Evolutionary conservation across 2,797 vertebrate species (phyloP), one percentile per base, ranked within the genome.

Genomic region (Spondyliosoma cantharus): DNA sequence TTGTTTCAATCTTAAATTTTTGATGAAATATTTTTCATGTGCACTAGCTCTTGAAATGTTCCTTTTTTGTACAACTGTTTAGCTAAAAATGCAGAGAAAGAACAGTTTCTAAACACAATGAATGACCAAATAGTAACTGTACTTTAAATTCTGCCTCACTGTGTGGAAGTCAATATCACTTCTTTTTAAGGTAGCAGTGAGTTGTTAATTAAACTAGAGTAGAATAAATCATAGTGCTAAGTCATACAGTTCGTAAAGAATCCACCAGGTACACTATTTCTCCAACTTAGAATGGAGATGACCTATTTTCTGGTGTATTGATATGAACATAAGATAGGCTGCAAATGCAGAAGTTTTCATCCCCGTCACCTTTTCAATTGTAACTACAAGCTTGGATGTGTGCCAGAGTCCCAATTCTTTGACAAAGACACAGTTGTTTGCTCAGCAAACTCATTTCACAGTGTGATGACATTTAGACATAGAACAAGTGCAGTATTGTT

Each of bases 1-100:
- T 66, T 81, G 71, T 83, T 78, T 60, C 63, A 89, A 75, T 79
- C 70, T 89, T 90, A 86, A 86, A 89, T 92, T 89, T 64, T 83
- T 89, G 85, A 86, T 83, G 64, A 90, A 92, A 86, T 93, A 87
- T 89, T 90, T 93, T 90, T 89, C 78, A 93, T 91, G 89, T 94
- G 87, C 87, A 91, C 82, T 90, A 91, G 85, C 76, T 90, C 50
- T 86, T 89, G 74, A 92, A 86, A 88, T 93, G 87, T 87, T 89
- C 92, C 66, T 71, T 81, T 90, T 88, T 87, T 92, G 79, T 81
- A 88, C 81, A 85, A 83, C 59, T 92, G 91, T 92, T 91, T 82
- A 94, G 93, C 88, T 85, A 81, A 88, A 86, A 83, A 76, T 80
- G 60, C 74, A 87, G 82, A 89, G 76, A 84, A 77, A 72, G 67